A percentile compares a stretch with the other conserved stretches of the same genome.
Conservation (phyloP, 1,140 invertebrate genomes). For the Propsilocerus akamusi region DNA sequence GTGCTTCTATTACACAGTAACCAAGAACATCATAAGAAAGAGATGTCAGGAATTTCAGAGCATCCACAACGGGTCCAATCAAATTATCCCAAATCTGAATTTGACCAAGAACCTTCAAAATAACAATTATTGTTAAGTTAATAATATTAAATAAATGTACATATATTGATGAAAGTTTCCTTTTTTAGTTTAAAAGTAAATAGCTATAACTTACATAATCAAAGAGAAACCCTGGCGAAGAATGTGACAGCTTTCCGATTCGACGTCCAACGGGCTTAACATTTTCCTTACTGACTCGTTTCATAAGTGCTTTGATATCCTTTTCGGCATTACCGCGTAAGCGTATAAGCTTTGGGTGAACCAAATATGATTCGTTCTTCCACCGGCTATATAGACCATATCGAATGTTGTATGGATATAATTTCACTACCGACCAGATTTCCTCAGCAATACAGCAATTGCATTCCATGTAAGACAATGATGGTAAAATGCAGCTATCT, state of each 20-base stretch:
- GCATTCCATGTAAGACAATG: constrained; percentile 76
- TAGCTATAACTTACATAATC: constrained; percentile 75
- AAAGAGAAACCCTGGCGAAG: constrained; percentile 85
- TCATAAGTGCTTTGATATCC: constrained; percentile 92
- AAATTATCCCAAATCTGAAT: constrained; percentile 97
- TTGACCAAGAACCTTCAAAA: constrained; percentile 52
- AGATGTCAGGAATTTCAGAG: constrained; percentile 88
- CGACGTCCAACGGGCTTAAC: constrained; percentile 90
- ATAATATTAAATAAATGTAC: background rate
- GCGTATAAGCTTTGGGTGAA: constrained; percentile 65
- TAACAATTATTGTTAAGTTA: constrained; percentile 6
- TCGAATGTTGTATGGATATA: constrained; percentile 81
- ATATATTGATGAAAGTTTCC: background rate
- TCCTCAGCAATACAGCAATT: constrained; percentile 94
- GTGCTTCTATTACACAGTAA: constrained; percentile 86
- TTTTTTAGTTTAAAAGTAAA: constrained; percentile 23
- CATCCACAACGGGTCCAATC: constrained; percentile 91
- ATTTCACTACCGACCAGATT: constrained; percentile 79
- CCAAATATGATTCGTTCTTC: constrained; percentile 75
- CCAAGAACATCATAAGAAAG: constrained; percentile 93
- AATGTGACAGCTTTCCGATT: constrained; percentile 93
- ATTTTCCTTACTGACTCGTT: constrained; percentile 95
- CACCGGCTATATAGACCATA: constrained; percentile 85
- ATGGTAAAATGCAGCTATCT: constrained; percentile 74
- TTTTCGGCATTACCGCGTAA: constrained; percentile 72